Base-by-base conservation (phyloP, 2,797 vertebrate genomes). In the Ciconia nigra region DNA sequence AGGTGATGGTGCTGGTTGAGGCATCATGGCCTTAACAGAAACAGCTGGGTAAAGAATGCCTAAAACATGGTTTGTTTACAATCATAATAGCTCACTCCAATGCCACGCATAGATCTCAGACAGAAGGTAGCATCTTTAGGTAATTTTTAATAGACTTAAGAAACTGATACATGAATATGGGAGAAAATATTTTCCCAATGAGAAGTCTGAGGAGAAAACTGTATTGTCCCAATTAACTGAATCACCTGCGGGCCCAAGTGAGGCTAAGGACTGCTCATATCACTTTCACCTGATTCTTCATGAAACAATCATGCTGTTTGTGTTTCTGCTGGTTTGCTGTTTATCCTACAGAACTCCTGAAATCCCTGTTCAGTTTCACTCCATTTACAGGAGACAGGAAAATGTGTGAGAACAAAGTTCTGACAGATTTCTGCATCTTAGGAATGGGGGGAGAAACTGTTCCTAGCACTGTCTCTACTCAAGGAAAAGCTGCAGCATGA, bases 21-120 rank as follows among this genome's bases (percentile, higher is more conserved):
- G 3, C 5, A 12, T 33, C 57, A 8, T 2, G 16, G 19, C 4
- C 52, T 55, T 4, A 49, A 3, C 20, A 25, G 70, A 29, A 83
- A 26, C 70, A 76, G 52, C 28, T 52, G 54, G 44, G 33, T 17
- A 14, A 41, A 44, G 10, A 39, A 6, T 4, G 5, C 35, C 83
- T 11, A 5, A 37, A 28, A 3, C 2, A 0, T 2, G 39, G 9
- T 11, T 59, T 19, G 11, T 37, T 59, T 28, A 2, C 19, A 37
- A 5, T 8, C 24, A 18, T 2, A n/a, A 9, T 4, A 7, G 8
- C 51, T 41, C 28, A 1, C 11, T 66, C n/a, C 46, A 6, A 1
- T 4, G 37, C 16, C 33, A 15, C 3, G 1, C 12, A 1, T 0
- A 7, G 24, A 14, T 5, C 49, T 22, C 28, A 3, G 15, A 13